A percentile compares a stretch with the other conserved stretches of the same genome.
Evolutionary conservation across 1,140 invertebrate species (phyloP).

Genomic region (Caenorhabditis remanei): DNA sequence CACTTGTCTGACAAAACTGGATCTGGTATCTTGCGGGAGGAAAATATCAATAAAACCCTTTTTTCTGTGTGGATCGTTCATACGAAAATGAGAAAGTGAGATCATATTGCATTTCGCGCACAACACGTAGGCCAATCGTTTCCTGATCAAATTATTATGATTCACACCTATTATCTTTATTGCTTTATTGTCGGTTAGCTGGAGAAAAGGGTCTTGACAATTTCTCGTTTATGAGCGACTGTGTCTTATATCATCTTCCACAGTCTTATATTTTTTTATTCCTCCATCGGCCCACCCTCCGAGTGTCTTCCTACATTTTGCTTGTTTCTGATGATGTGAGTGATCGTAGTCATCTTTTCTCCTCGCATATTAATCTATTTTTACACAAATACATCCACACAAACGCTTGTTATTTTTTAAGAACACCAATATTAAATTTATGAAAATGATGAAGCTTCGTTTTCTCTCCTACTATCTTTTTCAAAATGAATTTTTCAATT

Average conservation of each 20-base stretch:
- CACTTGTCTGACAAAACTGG: not conserved
- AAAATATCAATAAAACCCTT: not conserved
- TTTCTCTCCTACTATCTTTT: not conserved
- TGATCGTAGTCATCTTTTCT: conserved; percentile 6
- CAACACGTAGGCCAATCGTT: not conserved
- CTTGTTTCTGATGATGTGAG: not conserved
- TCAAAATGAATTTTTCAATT: too few species aligned
- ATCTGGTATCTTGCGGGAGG: not conserved
- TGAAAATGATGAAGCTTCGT: not conserved
- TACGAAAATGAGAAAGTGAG: not conserved
- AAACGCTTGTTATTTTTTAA: conserved; percentile 14
- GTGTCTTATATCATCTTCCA: conserved; percentile 10
- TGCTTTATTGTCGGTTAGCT: conserved; percentile 22
- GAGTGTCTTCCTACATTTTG: not conserved
- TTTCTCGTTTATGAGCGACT: conserved; percentile 33
- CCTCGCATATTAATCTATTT: conserved; percentile 3
- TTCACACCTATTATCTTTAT: conserved; percentile 28
- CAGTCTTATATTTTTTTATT: not conserved
- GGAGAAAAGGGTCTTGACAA: conserved; percentile 10
- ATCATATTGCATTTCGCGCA: not conserved
- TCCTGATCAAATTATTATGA: conserved; percentile 45
- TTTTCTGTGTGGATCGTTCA: not conserved
- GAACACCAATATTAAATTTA: not conserved
- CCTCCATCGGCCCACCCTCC: conserved; percentile 12
- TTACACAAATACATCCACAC: not conserved